Evolutionary conservation across 2,113 vertebrate species (phyloP), one percentile per base, ranked within the genome.

Genomic region (Scolopax mira): DNA sequence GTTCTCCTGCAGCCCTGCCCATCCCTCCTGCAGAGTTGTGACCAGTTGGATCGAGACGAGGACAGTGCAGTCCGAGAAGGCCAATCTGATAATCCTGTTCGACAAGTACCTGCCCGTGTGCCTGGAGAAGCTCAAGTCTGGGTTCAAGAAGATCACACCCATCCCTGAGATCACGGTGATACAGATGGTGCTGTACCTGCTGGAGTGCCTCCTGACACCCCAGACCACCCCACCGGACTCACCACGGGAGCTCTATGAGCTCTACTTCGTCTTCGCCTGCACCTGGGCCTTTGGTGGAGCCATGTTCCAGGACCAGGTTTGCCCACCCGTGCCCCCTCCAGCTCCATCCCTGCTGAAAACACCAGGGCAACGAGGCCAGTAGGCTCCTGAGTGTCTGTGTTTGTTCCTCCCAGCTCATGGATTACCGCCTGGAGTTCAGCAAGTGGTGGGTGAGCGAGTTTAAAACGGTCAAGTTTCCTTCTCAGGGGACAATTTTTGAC

Each of bases 301-400:
- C 79, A 94, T 98, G 97, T 98, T 97, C 94, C 98, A 98, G 94
- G 98, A 98, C 85, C 98, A 98, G 98, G 98, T 98, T 87, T 4
- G 14, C 31, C 57, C 24, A 6, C 31, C n/a, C 6, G 21, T 28
- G 51, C 14, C 11, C 25, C 51, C 51, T 33, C 57, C 48, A 4
- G 41, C 54, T 37, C 11, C 21, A 0, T 24, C 66, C 71, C 28
- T 6, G 42, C 60, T 18, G 33, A 27, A 25, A 12, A 14, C 1
- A 3, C n/a, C 13, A 3, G 6, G 21, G 16, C 44, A 8, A 3
- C 15, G 6, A 3, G 9, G 1, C 4, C 1, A 28, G 23, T 28
- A 6, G 4, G 7, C 14, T 22, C 6, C 44, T 67, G 62, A 93
- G 19, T 21, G 10, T 57, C 31, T 64, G 9, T 30, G 5, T 66